phyloP scores from a whole-genome alignment of 2,888 invertebrate genomes.

The Dastarcus helophoroides region DNA sequence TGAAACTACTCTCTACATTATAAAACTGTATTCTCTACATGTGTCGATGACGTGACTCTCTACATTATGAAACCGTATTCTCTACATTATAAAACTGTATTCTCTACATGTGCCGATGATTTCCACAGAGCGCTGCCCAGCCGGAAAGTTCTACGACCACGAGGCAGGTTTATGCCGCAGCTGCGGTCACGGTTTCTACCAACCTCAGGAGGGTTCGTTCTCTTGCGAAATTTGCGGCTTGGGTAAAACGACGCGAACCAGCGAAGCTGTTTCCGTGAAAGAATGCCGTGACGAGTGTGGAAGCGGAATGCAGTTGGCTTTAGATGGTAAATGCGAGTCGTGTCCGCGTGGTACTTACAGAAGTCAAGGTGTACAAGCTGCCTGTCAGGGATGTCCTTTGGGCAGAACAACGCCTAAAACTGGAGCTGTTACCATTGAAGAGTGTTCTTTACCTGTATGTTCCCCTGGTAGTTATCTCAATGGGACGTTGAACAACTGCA shows the following conservation, averaged over 20 bases:
- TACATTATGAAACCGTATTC: too few relatives aligned
- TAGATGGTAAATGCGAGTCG: slow-evolving; percentile 83
- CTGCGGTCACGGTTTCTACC: slow-evolving; percentile 91
- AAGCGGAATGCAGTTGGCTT: slow-evolving; percentile 71
- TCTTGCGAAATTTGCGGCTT: slow-evolving; percentile 78
- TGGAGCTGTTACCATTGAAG: slow-evolving; percentile 74
- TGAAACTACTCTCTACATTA: too few relatives aligned
- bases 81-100: too few relatives aligned
- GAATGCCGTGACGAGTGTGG: slow-evolving; percentile 88
- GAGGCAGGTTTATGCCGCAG: slow-evolving; percentile 78
- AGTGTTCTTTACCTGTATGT: slow-evolving; percentile 87
- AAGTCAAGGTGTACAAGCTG: slow-evolving; percentile 75
- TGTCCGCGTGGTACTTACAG: slow-evolving; percentile 67
- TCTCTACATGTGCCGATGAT: too few relatives aligned
- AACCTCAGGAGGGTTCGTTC: slow-evolving; percentile 83
- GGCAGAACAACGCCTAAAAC: slow-evolving; percentile 82
- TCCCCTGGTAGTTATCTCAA: slow-evolving; percentile 76
- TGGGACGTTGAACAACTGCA: slow-evolving; percentile 73
- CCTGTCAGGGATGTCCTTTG: slow-evolving; percentile 77
- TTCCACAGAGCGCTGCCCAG: slow-evolving; percentile 84
- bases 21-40: too few relatives aligned
- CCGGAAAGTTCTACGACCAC: slow-evolving; percentile 88
- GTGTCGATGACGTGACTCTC: too few relatives aligned
- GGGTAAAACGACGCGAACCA: slow-evolving; percentile 84
- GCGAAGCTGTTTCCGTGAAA: slow-evolving; percentile 75